A percentile compares a stretch with the other conserved stretches of the same genome.
phyloP scores from a whole-genome alignment of 1,140 invertebrate genomes.

The Scylla paramamosain region DNA sequence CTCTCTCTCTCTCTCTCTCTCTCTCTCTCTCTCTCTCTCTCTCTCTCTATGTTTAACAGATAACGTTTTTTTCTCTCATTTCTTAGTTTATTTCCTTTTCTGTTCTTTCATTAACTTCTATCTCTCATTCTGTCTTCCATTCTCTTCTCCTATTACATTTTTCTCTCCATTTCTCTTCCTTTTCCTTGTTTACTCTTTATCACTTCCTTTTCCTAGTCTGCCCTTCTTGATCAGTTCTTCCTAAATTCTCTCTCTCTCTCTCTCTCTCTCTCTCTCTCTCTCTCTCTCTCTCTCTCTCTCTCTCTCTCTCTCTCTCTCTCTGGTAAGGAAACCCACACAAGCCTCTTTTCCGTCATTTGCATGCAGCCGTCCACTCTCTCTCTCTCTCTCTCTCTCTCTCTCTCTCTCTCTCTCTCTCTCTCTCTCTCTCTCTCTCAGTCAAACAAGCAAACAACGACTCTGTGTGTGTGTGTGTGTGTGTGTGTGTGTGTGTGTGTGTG shows the following conservation, averaged over 20 bases:
- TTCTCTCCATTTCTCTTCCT: not conserved
- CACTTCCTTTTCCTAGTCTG: not conserved
- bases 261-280: not conserved
- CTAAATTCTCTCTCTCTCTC: not conserved
- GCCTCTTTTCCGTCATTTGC: not conserved
- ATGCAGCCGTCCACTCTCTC: not conserved
- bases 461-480: no score
- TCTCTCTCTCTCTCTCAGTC: not conserved
- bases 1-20: not conserved
- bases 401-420: not conserved
- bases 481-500: no score
- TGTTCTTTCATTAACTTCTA: not conserved
- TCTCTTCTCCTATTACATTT: no score
- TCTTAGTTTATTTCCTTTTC: no score
- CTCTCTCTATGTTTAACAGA: no score
- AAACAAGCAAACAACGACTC: no score
- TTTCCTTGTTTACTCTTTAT: not conserved
- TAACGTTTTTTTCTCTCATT: no score
- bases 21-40: not conserved
- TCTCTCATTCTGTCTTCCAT: not conserved
- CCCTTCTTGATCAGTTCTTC: not conserved
- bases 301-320: not conserved
- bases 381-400: not conserved
- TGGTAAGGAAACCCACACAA: not conserved
- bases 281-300: constrained; percentile 3